Conservation (phyloP, 2,113 vertebrate species). For the Balaeniceps rex region DNA sequence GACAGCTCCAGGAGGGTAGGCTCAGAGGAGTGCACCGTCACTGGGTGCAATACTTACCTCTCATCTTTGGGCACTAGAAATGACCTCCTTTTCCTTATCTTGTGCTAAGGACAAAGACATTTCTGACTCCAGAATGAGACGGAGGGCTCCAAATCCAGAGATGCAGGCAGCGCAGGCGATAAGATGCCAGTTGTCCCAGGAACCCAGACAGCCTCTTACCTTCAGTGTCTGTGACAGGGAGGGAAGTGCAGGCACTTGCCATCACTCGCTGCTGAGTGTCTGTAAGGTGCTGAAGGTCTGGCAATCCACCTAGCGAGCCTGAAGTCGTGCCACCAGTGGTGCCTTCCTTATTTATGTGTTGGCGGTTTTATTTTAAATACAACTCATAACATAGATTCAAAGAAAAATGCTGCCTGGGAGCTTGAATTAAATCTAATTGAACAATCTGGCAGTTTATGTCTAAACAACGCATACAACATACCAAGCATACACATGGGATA, state of each 20-base stretch:
- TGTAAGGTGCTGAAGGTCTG: background rate
- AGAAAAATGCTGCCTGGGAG: background rate
- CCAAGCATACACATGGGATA: background rate
- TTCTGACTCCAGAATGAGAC: background rate
- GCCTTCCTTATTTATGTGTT: background rate
- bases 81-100: background rate
- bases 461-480: background rate
- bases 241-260: background rate
- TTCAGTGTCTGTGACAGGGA: background rate
- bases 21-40: rapidly evolving
- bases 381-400: background rate
- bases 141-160: background rate
- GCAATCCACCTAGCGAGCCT: background rate
- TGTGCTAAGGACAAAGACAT: background rate
- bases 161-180: rapidly evolving
- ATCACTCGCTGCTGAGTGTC: background rate
- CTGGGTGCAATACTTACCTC: background rate
- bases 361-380: background rate
- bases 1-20: background rate
- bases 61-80: background rate
- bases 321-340: background rate
- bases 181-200: background rate
- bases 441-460: background rate
- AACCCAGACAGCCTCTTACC: background rate
- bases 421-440: background rate